phyloP scores from a whole-genome alignment of 1,140 invertebrate genomes.

The Xylocopa sonorina region DNA sequence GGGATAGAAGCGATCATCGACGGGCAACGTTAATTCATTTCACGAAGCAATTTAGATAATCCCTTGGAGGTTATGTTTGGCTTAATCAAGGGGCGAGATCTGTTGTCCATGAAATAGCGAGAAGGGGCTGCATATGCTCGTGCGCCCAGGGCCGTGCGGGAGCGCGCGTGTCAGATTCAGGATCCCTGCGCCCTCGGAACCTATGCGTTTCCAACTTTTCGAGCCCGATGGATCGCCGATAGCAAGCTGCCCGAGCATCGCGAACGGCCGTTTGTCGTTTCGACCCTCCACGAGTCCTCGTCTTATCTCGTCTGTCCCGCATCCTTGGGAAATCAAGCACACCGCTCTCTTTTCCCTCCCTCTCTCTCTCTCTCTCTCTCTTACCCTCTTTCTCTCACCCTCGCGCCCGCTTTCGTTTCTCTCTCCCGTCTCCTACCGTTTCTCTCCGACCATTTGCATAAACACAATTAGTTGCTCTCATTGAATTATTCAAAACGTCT shows the following conservation, averaged over 20 bases:
- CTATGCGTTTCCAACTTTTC: constrained; percentile 61
- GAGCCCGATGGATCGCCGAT: constrained; percentile 24
- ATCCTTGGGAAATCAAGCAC: constrained; percentile 77
- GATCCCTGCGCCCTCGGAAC: neutral
- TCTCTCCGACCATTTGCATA: constrained; percentile 73
- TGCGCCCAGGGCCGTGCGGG: constrained; percentile 25
- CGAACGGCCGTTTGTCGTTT: constrained; percentile 8
- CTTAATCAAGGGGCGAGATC: constrained; percentile 74
- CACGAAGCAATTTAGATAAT: constrained; percentile 79
- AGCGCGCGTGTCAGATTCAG: constrained; percentile 49
- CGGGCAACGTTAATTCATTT: constrained; percentile 78
- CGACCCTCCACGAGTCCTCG: constrained; percentile 42
- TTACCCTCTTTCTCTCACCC: neutral
- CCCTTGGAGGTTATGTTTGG: constrained; percentile 74
- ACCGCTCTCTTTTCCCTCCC: constrained; percentile 15
- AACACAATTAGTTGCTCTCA: constrained; percentile 80
- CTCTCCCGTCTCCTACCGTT: too few relatives aligned
- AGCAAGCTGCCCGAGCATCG: constrained; percentile 8
- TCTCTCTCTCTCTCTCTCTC: neutral
- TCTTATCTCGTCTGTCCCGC: constrained; percentile 73
- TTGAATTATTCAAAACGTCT: constrained; percentile 80
- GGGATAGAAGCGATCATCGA: constrained; percentile 66
- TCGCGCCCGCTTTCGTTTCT: neutral
- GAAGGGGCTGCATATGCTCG: constrained; percentile 72
- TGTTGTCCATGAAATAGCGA: constrained; percentile 65